phyloP scores from a whole-genome alignment of 2,797 vertebrate species.

The Gouania willdenowi region DNA sequence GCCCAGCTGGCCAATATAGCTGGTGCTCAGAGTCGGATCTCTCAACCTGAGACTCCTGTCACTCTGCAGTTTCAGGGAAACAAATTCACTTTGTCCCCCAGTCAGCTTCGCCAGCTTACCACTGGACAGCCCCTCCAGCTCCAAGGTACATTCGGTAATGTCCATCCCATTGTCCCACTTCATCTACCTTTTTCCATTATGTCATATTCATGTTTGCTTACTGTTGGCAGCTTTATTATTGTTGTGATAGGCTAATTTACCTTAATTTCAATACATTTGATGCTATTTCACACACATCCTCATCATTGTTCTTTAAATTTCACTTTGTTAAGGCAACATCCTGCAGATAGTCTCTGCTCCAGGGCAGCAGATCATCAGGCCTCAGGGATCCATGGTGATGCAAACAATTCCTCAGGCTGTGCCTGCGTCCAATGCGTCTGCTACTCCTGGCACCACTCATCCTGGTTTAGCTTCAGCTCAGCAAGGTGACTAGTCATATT shows the following conservation, averaged over 20 bases:
- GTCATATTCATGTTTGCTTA: background rate
- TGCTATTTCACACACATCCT: background rate
- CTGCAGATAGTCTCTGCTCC: slow-evolving; percentile 97
- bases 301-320: background rate
- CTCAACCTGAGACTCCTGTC: slow-evolving; percentile 90
- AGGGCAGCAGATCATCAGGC: slow-evolving; percentile 88
- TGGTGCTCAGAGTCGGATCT: slow-evolving; percentile 81
- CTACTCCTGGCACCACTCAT: slow-evolving; percentile 72
- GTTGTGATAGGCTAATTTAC: too few relatives aligned
- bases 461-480: slow-evolving; percentile 69
- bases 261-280: background rate
- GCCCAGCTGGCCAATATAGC: slow-evolving; percentile 85
- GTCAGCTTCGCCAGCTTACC: slow-evolving; percentile 95
- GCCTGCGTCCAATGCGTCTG: slow-evolving; percentile 78
- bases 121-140: slow-evolving; percentile 95
- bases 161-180: slow-evolving; percentile 38
- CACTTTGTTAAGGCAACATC: slow-evolving; percentile 83
- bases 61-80: slow-evolving; percentile 98
- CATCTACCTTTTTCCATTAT: slow-evolving; percentile 5
- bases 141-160: slow-evolving; percentile 86
- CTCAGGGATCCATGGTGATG: slow-evolving; percentile 89
- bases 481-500: slow-evolving; percentile 81
- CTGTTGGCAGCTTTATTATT: background rate
- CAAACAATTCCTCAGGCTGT: slow-evolving; percentile 84
- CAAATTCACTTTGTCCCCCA: slow-evolving; percentile 95